phyloP scores from a whole-genome alignment of 2,113 vertebrate genomes.

The Aleadryas rufinucha region DNA sequence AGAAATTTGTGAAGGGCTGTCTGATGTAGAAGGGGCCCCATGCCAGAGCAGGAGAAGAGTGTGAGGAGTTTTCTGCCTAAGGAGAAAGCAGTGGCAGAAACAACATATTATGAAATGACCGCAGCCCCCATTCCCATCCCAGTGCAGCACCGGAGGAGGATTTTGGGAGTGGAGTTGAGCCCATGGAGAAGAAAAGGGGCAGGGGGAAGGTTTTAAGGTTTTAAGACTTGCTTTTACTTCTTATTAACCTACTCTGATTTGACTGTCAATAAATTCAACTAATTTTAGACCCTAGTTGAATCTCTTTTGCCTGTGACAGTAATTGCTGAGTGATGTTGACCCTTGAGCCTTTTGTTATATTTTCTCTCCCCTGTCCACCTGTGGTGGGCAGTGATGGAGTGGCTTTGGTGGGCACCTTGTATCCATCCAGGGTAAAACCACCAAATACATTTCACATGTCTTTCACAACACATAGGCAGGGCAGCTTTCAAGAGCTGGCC shows the following conservation, averaged over 20 bases:
- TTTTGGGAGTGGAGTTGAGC: not conserved
- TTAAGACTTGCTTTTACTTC: not conserved
- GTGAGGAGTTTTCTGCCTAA: not conserved
- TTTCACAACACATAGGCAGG: not conserved
- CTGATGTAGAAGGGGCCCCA: not conserved
- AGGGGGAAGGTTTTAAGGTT: not conserved
- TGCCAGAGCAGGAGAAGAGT: not conserved
- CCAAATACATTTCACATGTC: not conserved
- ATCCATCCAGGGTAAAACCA: not conserved
- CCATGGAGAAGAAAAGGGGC: not conserved
- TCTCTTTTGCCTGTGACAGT: not conserved
- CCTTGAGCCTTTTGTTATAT: not conserved
- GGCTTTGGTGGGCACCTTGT: not conserved
- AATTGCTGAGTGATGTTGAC: not conserved
- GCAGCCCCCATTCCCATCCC: not conserved
- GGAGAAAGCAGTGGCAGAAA: not conserved
- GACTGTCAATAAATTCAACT: not conserved
- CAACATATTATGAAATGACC: not conserved
- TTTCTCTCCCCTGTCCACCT: not conserved
- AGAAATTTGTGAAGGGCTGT: not conserved
- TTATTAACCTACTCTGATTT: not conserved
- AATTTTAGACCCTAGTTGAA: not conserved
- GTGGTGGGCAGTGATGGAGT: not conserved
- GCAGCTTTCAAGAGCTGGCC: not conserved
- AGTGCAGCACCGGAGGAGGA: not conserved